Conservation (phyloP, 2,797 vertebrate species). For the Salarias fasciatus region DNA sequence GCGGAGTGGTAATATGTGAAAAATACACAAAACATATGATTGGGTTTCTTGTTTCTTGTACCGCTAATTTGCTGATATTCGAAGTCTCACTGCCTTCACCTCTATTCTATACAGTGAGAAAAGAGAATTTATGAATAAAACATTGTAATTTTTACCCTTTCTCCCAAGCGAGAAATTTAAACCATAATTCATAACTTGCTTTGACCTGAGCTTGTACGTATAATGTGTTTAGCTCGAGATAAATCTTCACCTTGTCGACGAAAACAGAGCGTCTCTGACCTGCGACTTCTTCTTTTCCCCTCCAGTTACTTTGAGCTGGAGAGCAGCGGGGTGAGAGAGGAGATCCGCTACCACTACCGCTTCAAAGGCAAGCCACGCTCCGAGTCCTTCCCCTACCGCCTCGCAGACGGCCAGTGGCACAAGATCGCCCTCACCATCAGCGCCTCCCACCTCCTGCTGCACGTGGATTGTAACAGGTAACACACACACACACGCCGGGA, state of each 20-base stretch:
- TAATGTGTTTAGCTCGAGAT: no score
- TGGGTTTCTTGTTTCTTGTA: no score
- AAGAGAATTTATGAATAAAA: no score
- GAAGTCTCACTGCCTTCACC: no score
- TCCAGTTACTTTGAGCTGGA: conserved; percentile 95
- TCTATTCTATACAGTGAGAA: no score
- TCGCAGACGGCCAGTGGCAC: conserved; percentile 95
- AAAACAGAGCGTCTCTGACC: conserved; percentile 6
- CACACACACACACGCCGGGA: conserved; percentile 19
- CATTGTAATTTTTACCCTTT: no score
- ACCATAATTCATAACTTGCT: no score
- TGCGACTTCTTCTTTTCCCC: conserved; percentile 25
- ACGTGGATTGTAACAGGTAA: conserved; percentile 95
- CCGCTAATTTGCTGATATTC: no score
- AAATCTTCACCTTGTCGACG: neutral
- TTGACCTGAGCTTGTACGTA: no score
- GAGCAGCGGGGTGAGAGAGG: conserved; percentile 93
- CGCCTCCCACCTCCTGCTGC: conserved; percentile 90
- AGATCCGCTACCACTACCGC: conserved; percentile 93
- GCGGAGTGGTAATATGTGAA: no score
- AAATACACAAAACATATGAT: no score
- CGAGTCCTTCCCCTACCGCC: conserved; percentile 91
- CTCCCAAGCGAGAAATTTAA: no score
- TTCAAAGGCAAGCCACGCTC: conserved; percentile 88
- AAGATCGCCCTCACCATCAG: conserved; percentile 90